Base-by-base conservation (phyloP, 2,888 invertebrate species). In the Coenonympha arcania region DNA sequence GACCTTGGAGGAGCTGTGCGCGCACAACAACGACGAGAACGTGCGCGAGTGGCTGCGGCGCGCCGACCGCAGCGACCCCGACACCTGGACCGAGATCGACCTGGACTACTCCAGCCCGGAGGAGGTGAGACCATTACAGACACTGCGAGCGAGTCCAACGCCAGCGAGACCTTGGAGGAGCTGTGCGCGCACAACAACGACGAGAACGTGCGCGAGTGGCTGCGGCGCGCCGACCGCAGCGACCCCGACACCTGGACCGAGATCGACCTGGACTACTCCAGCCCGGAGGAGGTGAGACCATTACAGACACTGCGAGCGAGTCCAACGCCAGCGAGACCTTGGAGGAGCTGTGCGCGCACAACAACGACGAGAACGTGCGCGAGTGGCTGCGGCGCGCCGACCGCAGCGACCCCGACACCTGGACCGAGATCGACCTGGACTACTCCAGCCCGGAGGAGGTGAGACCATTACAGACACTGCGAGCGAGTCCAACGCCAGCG, bases 51-150 rank as follows among this genome's bases (percentile, higher is more conserved):
- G 84, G 85, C 67, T 84, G 57, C 63, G 81, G 0, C 59, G 76
- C 0, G 76, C 72, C 0, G 64, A 64, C 44, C 62, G 64, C 34
- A 73, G 62, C 2, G 74, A 71, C 56, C 77, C 87, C 44, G 91
- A 90, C 60, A 91, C 91, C 51, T 92, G 92, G 92, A 92, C 91
- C 0, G 92, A 92, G 73, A 91, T 92, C 48, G 91, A 90, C 71
- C 75, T 92, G 63, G 91, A 91, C 55, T 90, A 89, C 67, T 91
- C 91, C 15, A 89, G 89, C 60, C 91, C 91, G 0, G 91, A 91
- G 48, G 90, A 90, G 65, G 77, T 87, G 2, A 54, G n/a, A 78
- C 76, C 0, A 72, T 75, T 56, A 76, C 81, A 5, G 84, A 82
- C 60, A 78, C 78, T 4, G 71, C 78, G 0, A 84, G 83, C 58